Conservation (phyloP, 2,797 vertebrate species). For the Nannoperca obscura region DNA sequence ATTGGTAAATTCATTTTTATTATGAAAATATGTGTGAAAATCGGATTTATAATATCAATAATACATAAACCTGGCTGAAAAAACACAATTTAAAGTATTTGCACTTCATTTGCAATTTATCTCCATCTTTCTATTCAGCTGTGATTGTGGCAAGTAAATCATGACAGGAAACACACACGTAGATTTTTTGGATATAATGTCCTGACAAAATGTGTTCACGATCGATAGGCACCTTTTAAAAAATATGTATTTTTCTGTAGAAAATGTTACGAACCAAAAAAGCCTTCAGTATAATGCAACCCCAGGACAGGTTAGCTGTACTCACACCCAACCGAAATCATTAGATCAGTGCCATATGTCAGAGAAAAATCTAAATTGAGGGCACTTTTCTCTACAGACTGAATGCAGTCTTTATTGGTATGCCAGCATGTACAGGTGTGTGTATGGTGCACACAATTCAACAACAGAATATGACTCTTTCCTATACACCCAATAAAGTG, state of each 20-base stretch:
- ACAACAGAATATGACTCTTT: slow-evolving; percentile 47
- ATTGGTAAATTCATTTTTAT: background rate
- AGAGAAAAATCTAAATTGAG: slow-evolving; percentile 14
- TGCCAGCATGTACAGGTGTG: slow-evolving; percentile 11
- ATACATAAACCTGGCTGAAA: background rate
- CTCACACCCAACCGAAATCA: slow-evolving; percentile 3
- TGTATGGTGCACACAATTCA: slow-evolving; percentile 32
- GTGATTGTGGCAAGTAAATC: too few species aligned
- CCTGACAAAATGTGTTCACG: background rate
- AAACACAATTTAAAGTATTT: background rate
- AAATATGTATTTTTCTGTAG: background rate
- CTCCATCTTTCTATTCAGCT: background rate
- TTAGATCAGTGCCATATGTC: slow-evolving; percentile 20
- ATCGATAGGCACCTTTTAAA: background rate
- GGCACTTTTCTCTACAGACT: background rate
- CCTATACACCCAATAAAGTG: slow-evolving; percentile 48
- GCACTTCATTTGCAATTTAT: background rate
- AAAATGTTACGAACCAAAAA: background rate
- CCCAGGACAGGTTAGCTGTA: background rate
- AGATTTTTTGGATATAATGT: background rate
- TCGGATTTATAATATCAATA: background rate
- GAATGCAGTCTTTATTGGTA: slow-evolving; percentile 18
- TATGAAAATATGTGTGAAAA: background rate
- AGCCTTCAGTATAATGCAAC: background rate
- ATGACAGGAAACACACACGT: background rate